Percentiles rank a stretch among this genome's conserved stretches.
Evolutionary conservation across 2,888 invertebrate species (phyloP).

Genomic region (Embidobia sp.): DNA sequence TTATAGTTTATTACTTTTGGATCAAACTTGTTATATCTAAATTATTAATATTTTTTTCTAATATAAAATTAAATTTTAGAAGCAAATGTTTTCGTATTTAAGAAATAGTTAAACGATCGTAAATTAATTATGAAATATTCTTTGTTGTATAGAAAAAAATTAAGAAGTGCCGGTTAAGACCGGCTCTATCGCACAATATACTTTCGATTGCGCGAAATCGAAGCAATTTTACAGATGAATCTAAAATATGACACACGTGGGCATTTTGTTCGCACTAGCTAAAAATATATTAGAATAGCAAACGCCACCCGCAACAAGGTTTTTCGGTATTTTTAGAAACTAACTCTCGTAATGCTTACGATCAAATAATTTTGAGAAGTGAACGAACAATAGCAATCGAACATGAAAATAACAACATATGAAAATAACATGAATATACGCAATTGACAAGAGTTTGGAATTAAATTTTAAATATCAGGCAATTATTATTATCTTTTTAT

Average conservation of each 20-base stretch:
- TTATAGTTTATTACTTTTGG: too few relatives aligned
- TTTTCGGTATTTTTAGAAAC: conserved; percentile 59
- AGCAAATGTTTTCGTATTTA: too few relatives aligned
- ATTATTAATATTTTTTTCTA: too few relatives aligned
- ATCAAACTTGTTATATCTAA: too few relatives aligned
- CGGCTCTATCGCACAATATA: conserved; percentile 7
- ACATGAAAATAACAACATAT: conserved; percentile 11
- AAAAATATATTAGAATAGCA: conserved; percentile 54
- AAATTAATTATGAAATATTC: too few relatives aligned
- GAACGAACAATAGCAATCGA: conserved; percentile 37
- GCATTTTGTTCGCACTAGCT: conserved; percentile 46
- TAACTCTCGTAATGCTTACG: conserved; percentile 32
- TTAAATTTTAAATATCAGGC: too few relatives aligned
- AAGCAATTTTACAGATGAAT: conserved; percentile 28
- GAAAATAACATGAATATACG: background rate
- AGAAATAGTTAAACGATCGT: too few relatives aligned
- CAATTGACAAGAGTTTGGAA: too few relatives aligned
- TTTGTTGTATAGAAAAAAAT: too few relatives aligned
- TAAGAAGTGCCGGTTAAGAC: conserved; percentile 7
- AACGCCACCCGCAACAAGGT: conserved; percentile 59
- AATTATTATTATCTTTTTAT: too few relatives aligned
- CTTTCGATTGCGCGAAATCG: conserved; percentile 29
- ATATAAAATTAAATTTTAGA: too few relatives aligned
- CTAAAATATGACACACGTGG: conserved; percentile 57
- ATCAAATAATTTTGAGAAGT: conserved; percentile 45